These are phyloP conservation scores for Poeciliopsis prolifica DNA, from an alignment of 2,113 vertebrate species.

Conservation along the genomic window DNA sequence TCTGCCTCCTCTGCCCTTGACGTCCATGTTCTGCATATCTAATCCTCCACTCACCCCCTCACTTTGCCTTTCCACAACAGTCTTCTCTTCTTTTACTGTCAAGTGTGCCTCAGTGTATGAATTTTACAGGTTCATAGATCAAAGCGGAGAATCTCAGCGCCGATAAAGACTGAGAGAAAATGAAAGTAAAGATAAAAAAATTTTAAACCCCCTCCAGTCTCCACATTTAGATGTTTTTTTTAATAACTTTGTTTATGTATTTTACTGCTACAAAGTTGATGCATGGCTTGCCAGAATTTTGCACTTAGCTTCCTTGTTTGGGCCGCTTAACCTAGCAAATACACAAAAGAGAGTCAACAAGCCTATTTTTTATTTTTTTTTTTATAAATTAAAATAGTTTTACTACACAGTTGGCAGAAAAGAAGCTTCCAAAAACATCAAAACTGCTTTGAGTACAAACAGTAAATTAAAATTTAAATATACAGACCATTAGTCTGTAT, in stretches of 20 bases:
- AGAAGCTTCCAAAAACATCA: too few relatives aligned
- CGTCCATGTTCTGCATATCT: conserved; percentile 71
- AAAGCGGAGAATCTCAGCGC: conserved; percentile 58
- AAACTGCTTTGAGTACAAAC: too few relatives aligned
- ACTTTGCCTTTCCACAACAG: conserved; percentile 62
- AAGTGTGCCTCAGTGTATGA: conserved; percentile 56
- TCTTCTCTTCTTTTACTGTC: conserved; percentile 64
- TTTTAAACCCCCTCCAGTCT: conserved; percentile 62
- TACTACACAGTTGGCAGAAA: neutral
- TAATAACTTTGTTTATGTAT: conserved; percentile 62
- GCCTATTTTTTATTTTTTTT: too few relatives aligned
- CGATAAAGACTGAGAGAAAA: conserved; percentile 60
- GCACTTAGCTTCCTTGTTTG: conserved; percentile 41
- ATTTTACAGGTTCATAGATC: conserved; percentile 72
- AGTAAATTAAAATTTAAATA: too few relatives aligned
- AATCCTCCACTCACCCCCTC: conserved; percentile 68
- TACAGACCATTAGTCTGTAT: too few relatives aligned
- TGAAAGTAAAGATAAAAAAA: conserved; percentile 60
- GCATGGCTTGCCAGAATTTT: conserved; percentile 26
- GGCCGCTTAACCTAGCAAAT: conserved; percentile 43
- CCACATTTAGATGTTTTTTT: conserved; percentile 59
- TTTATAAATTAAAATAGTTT: conserved; percentile 6
- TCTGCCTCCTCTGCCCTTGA: conserved; percentile 74
- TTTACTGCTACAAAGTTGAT: conserved; percentile 44
- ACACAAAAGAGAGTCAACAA: conserved; percentile 20